These are phyloP conservation scores for Agrotis exclamationis DNA, from an alignment of 2,888 invertebrate species.

Conservation along the genomic window DNA sequence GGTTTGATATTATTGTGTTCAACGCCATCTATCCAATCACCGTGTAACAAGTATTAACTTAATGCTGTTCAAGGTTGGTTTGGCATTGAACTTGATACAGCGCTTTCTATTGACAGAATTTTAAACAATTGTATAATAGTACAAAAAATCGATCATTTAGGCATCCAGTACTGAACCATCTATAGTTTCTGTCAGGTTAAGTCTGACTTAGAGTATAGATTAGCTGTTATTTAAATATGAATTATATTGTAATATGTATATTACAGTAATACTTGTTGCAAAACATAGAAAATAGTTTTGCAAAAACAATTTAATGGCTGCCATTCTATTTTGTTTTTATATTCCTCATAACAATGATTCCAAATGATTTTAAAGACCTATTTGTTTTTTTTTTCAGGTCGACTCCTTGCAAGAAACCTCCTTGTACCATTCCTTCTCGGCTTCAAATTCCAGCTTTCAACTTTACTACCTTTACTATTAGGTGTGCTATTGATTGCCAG, in stretches of 20 bases:
- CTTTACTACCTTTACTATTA: slow-evolving; percentile 94
- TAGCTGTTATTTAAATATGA: slow-evolving; percentile 1
- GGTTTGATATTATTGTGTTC: background rate
- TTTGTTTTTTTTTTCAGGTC: slow-evolving; percentile 90
- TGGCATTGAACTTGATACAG: slow-evolving; percentile 75
- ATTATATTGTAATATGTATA: background rate
- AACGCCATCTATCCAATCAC: slow-evolving; percentile 76
- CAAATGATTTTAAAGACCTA: background rate
- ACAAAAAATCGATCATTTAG: background rate
- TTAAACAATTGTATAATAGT: slow-evolving; percentile 1
- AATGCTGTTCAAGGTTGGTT: slow-evolving; percentile 19
- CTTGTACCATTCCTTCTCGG: slow-evolving; percentile 95
- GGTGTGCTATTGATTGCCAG: slow-evolving; percentile 93
- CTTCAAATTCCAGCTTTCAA: slow-evolving; percentile 95
- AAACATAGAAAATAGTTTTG: background rate
- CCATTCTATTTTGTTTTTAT: background rate
- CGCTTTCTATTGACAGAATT: slow-evolving; percentile 71
- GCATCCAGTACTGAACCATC: no score
- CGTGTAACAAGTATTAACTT: slow-evolving; percentile 62
- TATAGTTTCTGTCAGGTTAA: background rate
- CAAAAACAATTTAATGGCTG: background rate
- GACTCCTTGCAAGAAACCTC: slow-evolving; percentile 93
- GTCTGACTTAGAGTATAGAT: background rate
- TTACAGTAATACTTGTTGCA: background rate
- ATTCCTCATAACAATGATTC: background rate